Base-by-base conservation (phyloP, 2,888 invertebrate genomes). In the Macaria notata region DNA sequence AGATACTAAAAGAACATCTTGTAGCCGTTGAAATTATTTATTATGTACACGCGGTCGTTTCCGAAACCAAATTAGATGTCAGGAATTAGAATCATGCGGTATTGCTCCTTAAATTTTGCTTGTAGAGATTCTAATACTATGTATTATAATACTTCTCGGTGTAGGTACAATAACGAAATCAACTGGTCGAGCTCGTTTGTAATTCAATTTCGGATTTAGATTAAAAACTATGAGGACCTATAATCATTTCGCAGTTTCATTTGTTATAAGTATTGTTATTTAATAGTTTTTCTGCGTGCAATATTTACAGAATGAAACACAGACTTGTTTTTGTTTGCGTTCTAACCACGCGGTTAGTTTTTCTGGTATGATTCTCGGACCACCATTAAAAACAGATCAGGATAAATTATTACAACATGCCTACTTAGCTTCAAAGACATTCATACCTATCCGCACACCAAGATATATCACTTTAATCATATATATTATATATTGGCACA, bases 1-100 rank as follows among this genome's bases (percentile, higher is more conserved):
- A 55, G 33, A 48, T 63, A 57, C 63, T 62, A 62, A 66, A 65
- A 51, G 52, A 61, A 66, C 39, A 44, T 54, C 41, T 49, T n/a
- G 39, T 49, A 33, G 30, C 9, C 33, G 49, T 43, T 49, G 29
- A 36, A 50, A 44, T 9, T 19, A 9, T 43, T 43, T 36, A 31
- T 29, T 42, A 49, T 42, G 31, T 49, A 9, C 0, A 4, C 7
- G 43, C 4, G 43, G 8, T 44, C 31, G 44, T 31, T 39, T 38
- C 38, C 44, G 48, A 48, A 44, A 49, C 39, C 41, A 45, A 8
- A 6, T 36, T 36, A 6, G 7, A 36, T 6, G 19, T 19, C 19
- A 19, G 19, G 19, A 1, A 19, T 1, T 19, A 19, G 19, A 19
- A 19, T 19, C 19, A 19, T 19, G 19, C 19, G 19, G 19, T 19